phyloP scores from a whole-genome alignment of 2,888 invertebrate genomes.

The Lepidochitona cinerea region DNA sequence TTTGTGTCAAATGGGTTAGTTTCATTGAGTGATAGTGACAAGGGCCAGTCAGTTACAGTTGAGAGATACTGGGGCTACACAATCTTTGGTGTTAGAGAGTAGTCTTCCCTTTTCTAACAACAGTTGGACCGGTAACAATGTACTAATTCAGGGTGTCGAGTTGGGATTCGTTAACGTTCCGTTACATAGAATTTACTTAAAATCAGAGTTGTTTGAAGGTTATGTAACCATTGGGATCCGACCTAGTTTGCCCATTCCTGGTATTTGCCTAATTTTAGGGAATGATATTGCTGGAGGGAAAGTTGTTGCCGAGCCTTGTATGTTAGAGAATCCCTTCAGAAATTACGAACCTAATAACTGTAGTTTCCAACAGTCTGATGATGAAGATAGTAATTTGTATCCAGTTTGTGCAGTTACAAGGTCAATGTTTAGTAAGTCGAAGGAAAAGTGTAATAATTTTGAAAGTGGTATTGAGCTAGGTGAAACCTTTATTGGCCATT shows the following conservation, averaged over 20 bases:
- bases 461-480: not conserved
- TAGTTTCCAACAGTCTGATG: too few species aligned
- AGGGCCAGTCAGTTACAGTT: slow-evolving; percentile 16
- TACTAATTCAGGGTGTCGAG: slow-evolving; percentile 29
- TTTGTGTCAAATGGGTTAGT: slow-evolving; percentile 29
- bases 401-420: slow-evolving; percentile 13
- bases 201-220: slow-evolving; percentile 24
- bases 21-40: slow-evolving; percentile 10
- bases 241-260: slow-evolving; percentile 22
- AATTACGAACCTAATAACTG: not conserved
- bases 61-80: slow-evolving; percentile 31
- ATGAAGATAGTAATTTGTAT: not conserved
- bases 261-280: slow-evolving; percentile 26
- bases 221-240: slow-evolving; percentile 24
- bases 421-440: not conserved
- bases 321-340: not conserved
- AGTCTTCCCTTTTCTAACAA: slow-evolving; percentile 20
- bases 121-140: slow-evolving; percentile 16
- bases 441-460: not conserved
- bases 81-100: slow-evolving; percentile 28
- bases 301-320: slow-evolving; percentile 15
- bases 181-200: slow-evolving; percentile 21
- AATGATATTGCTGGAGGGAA: slow-evolving; percentile 26
- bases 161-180: slow-evolving; percentile 24
- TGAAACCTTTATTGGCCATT: not conserved